phyloP scores from a whole-genome alignment of 2,113 vertebrate species.

The Cynoglossus semilaevis region DNA sequence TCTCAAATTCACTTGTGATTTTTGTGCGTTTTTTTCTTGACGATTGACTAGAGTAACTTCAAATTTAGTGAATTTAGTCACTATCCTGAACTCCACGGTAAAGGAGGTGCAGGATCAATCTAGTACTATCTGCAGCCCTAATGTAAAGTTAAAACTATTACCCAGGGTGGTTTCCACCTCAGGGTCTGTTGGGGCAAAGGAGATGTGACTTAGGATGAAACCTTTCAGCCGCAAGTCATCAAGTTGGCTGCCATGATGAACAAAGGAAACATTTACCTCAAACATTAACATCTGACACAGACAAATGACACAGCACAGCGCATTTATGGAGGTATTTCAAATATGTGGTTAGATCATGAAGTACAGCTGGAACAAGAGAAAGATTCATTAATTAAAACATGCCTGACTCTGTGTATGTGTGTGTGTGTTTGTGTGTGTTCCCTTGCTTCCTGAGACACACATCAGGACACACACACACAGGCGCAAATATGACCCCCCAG shows the following conservation, averaged over 20 bases:
- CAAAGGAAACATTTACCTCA: conserved; percentile 35
- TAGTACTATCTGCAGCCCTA: no score
- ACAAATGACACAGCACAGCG: conserved; percentile 21
- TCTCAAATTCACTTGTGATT: no score
- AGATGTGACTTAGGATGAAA: conserved; percentile 36
- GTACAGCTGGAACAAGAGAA: conserved; percentile 7
- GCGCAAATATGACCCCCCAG: conserved; percentile 37
- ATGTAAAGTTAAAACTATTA: conserved; percentile 5
- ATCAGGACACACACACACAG: conserved; percentile 9
- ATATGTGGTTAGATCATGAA: conserved; percentile 37
- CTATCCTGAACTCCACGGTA: no score
- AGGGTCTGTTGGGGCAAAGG: conserved; percentile 36
- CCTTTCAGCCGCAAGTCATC: conserved; percentile 46
- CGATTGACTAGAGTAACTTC: no score
- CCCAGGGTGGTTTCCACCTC: conserved; percentile 35
- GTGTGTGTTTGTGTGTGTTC: background rate
- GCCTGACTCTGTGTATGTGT: background rate
- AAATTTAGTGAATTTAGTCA: no score
- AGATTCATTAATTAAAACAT: conserved; percentile 18
- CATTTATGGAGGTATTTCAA: conserved; percentile 22
- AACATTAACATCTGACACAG: conserved; percentile 29
- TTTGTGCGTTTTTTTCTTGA: no score
- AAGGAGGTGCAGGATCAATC: no score
- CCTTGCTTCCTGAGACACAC: conserved; percentile 12
- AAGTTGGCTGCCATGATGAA: conserved; percentile 52